Evolutionary conservation across 2,797 vertebrate species (phyloP), one percentile per base, ranked within the genome.

Genomic region (Menidia menidia): DNA sequence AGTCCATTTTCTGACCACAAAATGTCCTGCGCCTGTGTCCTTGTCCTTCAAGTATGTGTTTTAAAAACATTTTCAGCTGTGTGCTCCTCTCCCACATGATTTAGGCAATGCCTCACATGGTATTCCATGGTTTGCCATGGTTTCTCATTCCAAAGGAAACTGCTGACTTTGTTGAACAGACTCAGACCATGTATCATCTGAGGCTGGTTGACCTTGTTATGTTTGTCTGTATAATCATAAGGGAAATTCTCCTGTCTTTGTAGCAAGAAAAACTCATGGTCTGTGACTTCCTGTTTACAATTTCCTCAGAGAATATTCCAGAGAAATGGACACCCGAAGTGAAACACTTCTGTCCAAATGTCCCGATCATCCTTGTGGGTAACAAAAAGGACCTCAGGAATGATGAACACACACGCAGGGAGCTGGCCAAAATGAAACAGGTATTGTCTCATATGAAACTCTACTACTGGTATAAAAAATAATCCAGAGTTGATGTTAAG

Each of bases 271-370:
- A 48, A 6, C 41, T 58, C 35, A 44, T 51, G 31, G 32, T 19
- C 0, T 69, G 31, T 50, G 19, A 42, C 70, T 35, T 44, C 4
- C 15, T 33, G 19, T 51, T 70, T 61, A 45, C 6, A 35, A 6
- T 68, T 55, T n/a, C 67, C 59, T 78, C 73, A 99, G 98, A 99
- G 95, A 99, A 99, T 94, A 99, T 99, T 95, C 98, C 97, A 51
- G 98, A 99, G 89, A 99, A 99, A 81, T 99, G 97, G 97, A 99
- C 97, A 59, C 98, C 98, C 0, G 98, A 99, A 93, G 98, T 99
- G 67, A 98, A 98, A 92, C 98, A 99, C 90, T 99, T 99, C 89
- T 99, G 98, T 87, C 98, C 98, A 83, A 98, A 98, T 0, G 98
- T 99, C 85, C 98, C 98, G 50, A 99, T 99, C 83, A 99, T 99